phyloP scores from a whole-genome alignment of 1,140 invertebrate genomes.

The Scaptomyza montana region DNA sequence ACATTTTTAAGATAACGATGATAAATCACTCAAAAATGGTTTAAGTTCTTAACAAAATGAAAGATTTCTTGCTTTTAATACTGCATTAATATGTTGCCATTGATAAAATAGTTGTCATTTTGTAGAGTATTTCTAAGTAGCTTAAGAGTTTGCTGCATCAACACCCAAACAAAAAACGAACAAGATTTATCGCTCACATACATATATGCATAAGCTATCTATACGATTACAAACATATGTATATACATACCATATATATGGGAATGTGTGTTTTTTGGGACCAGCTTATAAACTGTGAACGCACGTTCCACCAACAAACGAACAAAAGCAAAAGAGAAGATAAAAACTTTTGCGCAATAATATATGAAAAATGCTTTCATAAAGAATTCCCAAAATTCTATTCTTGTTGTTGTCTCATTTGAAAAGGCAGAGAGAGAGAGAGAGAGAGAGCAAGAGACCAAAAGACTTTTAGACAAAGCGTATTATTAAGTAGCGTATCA shows the following conservation, averaged over 20 bases:
- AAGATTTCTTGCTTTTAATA: neutral
- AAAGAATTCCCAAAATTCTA: conserved; percentile 43
- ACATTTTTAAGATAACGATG: too few relatives aligned
- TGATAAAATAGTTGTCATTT: conserved; percentile 22
- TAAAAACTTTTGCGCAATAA: conserved; percentile 33
- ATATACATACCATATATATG: neutral
- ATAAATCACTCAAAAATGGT: neutral
- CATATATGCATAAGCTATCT: conserved; percentile 5
- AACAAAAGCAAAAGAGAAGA: neutral
- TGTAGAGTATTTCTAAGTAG: conserved; percentile 36
- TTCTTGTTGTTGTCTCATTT: neutral
- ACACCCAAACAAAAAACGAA: conserved; percentile 17
- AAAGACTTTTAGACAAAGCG: neutral
- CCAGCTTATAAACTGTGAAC: conserved; percentile 40
- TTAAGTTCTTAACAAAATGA: neutral
- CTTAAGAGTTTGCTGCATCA: conserved; percentile 44
- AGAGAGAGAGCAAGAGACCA: neutral
- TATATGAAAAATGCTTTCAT: conserved; percentile 44
- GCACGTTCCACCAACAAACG: conserved; percentile 19
- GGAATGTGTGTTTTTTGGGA: neutral
- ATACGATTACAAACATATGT: conserved; percentile 11
- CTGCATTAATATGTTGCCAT: neutral
- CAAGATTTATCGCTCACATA: conserved; percentile 36
- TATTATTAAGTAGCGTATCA: neutral
- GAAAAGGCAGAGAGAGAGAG: neutral